Base-by-base conservation (phyloP, 2,113 vertebrate genomes). In the Gymnocephalus cernua region DNA sequence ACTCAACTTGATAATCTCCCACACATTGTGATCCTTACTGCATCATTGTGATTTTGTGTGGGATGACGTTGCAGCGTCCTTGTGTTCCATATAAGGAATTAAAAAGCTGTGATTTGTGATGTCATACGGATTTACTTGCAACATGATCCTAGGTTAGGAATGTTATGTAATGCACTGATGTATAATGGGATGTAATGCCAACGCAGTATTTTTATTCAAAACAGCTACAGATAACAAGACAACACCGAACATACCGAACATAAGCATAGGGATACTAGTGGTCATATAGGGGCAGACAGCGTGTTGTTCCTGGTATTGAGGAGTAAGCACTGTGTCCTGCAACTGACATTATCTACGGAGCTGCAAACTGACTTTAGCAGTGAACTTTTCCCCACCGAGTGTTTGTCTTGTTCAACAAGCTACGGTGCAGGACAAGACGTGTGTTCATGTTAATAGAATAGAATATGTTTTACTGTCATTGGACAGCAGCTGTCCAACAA, bases 151-250 rank as follows among this genome's bases (percentile, higher is more conserved):
- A 45, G 56, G 32, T 5, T 84, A 79, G 66, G 67, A 51, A 13
- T 69, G 66, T 89, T 82, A 84, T 61, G 54, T 79, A 84, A 86
- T 59, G 38, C 12, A 62, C 14, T 64, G 78, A 65, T 75, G 50
- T 57, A 38, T 19, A 73, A 73, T 75, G 18, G 68, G 59, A 71
- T 51, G 29, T 59, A 61, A 47, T n/a, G 51, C 21, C 45, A 48
- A 16, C 47, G 54, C 19, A 14, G 19, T 19, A 10, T 61, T 32
- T 29, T 56, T 32, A 41, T 23, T 63, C 25, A 27, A 7, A 62
- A 38, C 4, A 66, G 45, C 18, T 50, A 18, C 19, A 48, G 9
- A 50, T 18, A 25, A 29, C 6, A 32, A 56, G n/a, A 54, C 19
- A 23, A 38, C 4, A 15, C 2, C 38, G 58, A 16, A 27, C 25